These are phyloP conservation scores for Heliconius congener DNA, from an alignment of 1,140 invertebrate species.

Conservation along the genomic window DNA sequence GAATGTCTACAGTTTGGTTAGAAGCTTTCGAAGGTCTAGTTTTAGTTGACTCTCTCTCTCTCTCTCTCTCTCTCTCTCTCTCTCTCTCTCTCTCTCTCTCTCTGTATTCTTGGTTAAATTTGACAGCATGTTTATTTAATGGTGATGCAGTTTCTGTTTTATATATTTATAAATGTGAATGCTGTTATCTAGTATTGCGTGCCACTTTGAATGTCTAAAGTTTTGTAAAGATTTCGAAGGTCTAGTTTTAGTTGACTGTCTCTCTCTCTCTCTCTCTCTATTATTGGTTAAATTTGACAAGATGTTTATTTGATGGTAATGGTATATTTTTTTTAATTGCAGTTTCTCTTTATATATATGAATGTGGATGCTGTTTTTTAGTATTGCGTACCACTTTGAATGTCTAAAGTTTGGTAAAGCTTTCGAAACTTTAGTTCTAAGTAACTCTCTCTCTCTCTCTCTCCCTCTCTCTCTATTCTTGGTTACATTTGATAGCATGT, in stretches of 20 bases:
- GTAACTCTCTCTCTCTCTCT: too few species aligned
- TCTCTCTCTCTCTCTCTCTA: background rate
- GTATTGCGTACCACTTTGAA: background rate
- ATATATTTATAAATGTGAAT: background rate
- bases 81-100: background rate
- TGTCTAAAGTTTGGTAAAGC: constrained; percentile 2
- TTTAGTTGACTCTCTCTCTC: background rate
- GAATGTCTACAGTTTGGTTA: background rate
- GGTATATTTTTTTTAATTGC: too few species aligned
- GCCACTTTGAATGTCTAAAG: constrained; percentile 7
- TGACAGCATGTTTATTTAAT: background rate
- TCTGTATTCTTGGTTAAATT: background rate
- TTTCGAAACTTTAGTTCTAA: background rate
- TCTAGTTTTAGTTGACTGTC: background rate
- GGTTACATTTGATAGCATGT: too few species aligned
- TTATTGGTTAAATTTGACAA: background rate
- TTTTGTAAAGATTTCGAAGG: background rate
- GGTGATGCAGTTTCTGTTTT: too few species aligned
- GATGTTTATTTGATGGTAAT: background rate
- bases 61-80: background rate
- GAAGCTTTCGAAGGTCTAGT: background rate
- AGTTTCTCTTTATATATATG: too few species aligned
- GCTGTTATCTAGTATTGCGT: background rate
- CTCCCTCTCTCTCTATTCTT: background rate
- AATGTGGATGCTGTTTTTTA: background rate